Base-by-base conservation (phyloP, 2,113 vertebrate genomes). In the Ranitomeya imitator region DNA sequence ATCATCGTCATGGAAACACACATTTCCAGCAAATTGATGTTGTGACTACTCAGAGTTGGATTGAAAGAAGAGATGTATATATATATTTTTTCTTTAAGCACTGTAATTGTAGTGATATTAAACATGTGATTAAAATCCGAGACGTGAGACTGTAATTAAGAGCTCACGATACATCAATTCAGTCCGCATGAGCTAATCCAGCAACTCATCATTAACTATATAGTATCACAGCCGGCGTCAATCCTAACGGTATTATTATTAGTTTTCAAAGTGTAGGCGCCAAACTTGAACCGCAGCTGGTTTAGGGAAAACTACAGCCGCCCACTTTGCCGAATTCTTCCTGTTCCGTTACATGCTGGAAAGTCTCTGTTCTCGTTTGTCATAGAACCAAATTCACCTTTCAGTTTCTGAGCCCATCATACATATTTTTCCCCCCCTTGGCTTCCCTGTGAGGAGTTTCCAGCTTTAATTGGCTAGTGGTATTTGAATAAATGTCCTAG, bases 21-120 rank as follows among this genome's bases (percentile, higher is more conserved):
- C 59, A 26, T 77, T 78, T 84, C 57, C 51, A 65, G 87, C 61
- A 78, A 78, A 77, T 78, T 88, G 71, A 82, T 87, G 86, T 83
- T 76, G 67, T 88, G 86, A 88, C 69, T 88, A 82, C 76, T 31
- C 15, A 2, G 7, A 73, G 57, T 21, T 23, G 31, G 65, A 88
- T 19, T 83, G 69, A 83, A 45, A 83, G 55, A 87, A 55, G 65
- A 21, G 69, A 45, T 5, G 59, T 73, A 14, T 76, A 18, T 81
- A 14, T 83, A 45, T 5, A 74, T 73, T 83, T n/a, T 52, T 65
- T 21, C 14, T 60, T 83, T 23, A 77, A 85, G 37, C 52, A n/a
- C 23, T 77, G 71, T 85, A 85, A 76, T 84, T 85, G 61, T 67
- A 69, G 69, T 79, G n/a, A 69, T 73, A 59, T 73, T 81, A 81